Base-by-base conservation (phyloP, 1,140 invertebrate species). In the Ganaspis sp. region DNA sequence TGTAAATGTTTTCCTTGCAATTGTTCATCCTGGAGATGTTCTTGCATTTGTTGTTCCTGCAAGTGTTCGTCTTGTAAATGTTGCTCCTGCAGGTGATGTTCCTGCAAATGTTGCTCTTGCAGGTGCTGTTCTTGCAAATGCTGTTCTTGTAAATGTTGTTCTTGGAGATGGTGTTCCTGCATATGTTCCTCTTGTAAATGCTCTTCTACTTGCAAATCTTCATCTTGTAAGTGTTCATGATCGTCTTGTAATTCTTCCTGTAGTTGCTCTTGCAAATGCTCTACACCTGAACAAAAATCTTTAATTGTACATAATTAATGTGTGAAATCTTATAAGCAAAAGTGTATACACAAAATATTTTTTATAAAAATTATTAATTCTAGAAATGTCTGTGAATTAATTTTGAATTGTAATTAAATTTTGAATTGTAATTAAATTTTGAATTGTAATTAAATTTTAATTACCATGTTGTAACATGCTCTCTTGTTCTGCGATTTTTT, bases 401-500 rank as follows among this genome's bases (percentile, higher is more conserved):
- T n/a, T 34, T 34, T 34, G 2, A 34, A 34, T 34, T 34, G 29
- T 34, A 3, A 34, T 3, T 34, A 34, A 34, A 34, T 3, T 34
- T 34, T 34, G 6, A 34, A 34, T 6, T 2, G 2, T 34, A 34
- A 34, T 34, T 34, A 34, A 34, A 34, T 2, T 34, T 34, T 34
- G 6, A 34, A 34, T 3, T 34, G 29, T 40, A 45, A 45, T 45
- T 0, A 45, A 49, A 64, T n/a, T 34, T 5, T 6, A 64, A 29
- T 64, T 26, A 64, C 58, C 58, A 9, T 64, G 26, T 15, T 64
- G 58, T 29, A 64, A 37, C 21, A 76, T 70, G 29, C 19, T 73
- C 54, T 54, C 58, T 42, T 86, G 69, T 37, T 88, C 80, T 0
- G 54, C 40, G 15, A 89, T 78, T 74, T 91, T 90, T 74, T 87